Conservation (phyloP, 2,888 invertebrate genomes). For the Enchytraeus crypticus region DNA sequence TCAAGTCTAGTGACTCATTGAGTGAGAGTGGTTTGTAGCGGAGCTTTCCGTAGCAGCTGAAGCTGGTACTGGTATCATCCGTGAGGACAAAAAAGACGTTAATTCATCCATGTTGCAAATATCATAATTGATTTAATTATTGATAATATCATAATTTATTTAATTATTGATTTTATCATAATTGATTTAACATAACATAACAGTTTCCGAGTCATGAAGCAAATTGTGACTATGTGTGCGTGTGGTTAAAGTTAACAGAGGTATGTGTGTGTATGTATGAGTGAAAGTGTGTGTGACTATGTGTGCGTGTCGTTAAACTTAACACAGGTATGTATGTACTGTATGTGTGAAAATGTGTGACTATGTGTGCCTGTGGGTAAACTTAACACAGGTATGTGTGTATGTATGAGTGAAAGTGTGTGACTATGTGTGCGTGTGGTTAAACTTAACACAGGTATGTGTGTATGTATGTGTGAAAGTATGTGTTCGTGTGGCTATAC, state of each 20-base stretch:
- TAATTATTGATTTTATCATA: neutral
- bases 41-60: too few relatives aligned
- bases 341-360: constrained; percentile 3
- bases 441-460: too few relatives aligned
- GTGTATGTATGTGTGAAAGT: constrained; percentile 1
- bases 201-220: too few relatives aligned
- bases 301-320: neutral
- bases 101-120: neutral
- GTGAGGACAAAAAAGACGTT: too few relatives aligned
- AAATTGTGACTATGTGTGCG: too few relatives aligned
- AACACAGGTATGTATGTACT: neutral
- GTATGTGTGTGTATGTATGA: neutral
- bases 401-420: constrained; percentile 7
- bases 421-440: too few relatives aligned
- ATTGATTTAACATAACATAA: too few relatives aligned
- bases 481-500: neutral
- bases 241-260: too few relatives aligned
- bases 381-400: constrained; percentile 5
- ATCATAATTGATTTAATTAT: neutral
- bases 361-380: constrained; percentile 5
- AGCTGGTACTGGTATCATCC: too few relatives aligned
- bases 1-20: too few relatives aligned
- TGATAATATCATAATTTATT: neutral
- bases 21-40: too few relatives aligned
- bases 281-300: neutral